Conservation (phyloP, 2,797 vertebrate genomes). For the Enteromius fasciolatus region DNA sequence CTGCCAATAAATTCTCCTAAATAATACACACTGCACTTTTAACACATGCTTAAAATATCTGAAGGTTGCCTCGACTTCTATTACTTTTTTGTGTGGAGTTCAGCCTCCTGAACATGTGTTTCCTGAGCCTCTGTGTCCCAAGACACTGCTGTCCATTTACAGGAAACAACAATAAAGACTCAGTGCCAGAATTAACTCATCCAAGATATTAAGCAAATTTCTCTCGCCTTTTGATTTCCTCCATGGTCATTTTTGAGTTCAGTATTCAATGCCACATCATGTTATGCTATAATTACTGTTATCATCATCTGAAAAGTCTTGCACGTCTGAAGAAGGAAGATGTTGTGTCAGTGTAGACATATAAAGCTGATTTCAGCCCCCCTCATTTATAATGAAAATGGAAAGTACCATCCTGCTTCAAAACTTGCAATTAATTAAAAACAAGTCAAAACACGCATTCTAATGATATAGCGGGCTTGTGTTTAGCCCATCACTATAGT, state of each 20-base stretch:
- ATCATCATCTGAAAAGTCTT: background rate
- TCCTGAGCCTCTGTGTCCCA: conserved; percentile 67
- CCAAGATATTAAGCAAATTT: conserved; percentile 35
- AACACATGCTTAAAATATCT: conserved; percentile 44
- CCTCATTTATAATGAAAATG: background rate
- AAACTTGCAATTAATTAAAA: conserved; percentile 24
- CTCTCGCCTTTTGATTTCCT: background rate
- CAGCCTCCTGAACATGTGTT: conserved; percentile 67
- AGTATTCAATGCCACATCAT: background rate
- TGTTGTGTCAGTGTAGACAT: background rate
- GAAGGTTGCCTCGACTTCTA: conserved; percentile 15
- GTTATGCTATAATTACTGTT: background rate
- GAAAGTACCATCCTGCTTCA: background rate
- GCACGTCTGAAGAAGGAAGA: conserved; percentile 3
- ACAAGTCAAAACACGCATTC: conserved; percentile 20
- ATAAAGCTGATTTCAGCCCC: background rate
- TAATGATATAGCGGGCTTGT: conserved; percentile 3
- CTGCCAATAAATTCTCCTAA: too few species aligned
- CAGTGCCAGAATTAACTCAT: conserved; percentile 30
- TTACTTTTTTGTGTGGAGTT: background rate
- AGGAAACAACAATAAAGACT: conserved; percentile 69
- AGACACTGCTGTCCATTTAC: conserved; percentile 65
- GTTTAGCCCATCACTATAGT: conserved; percentile 35
- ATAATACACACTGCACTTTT: too few species aligned
- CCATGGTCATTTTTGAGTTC: background rate